Base-by-base conservation (phyloP, 2,113 vertebrate genomes). In the Calyptomena viridis region DNA sequence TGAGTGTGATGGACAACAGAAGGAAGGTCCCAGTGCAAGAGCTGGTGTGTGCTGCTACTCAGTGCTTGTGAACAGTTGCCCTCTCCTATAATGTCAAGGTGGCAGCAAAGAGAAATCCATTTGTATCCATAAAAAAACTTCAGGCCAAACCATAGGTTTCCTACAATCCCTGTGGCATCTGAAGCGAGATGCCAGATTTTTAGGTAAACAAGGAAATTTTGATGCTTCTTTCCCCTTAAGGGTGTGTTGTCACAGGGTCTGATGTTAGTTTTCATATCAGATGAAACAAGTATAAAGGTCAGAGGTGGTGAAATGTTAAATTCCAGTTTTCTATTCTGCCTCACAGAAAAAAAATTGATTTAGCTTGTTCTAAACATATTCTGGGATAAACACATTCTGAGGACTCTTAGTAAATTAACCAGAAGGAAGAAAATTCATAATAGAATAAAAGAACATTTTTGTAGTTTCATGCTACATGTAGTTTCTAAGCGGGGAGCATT, bases 41-140 rank as follows among this genome's bases (percentile, higher is more conserved):
- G 27, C 12, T 66, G 49, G 6, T 46, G 30, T 3, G 1, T 44
- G 33, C 5, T 0, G 1, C 62, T 72, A 13, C 2, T 1, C 27
- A 52, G 19, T 10, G 17, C 33, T 60, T 23, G 33, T 62, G 30
- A 60, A 46, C 13, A 47, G 44, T 27, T 85, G 21, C 49, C 55
- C 52, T 40, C 10, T 16, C 8, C 30, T 2, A 9, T 52, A 52
- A 60, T 2, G 12, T 5, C 12, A 64, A 21, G 14, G 25, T 80
- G 31, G 27, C 39, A 81, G 63, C n/a, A 87, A 76, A 80, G 39
- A 21, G 12, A 83, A 94, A 11, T 30, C 33, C 20, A n/a, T 76
- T 33, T 40, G 3, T 21, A 30, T 10, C 7, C 55, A 11, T 27
- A 53, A 60, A 78, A n/a, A 87, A n/a, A 13, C 13, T 67, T 87